phyloP scores from a whole-genome alignment of 2,797 vertebrate genomes.

The Manis pentadactyla region DNA sequence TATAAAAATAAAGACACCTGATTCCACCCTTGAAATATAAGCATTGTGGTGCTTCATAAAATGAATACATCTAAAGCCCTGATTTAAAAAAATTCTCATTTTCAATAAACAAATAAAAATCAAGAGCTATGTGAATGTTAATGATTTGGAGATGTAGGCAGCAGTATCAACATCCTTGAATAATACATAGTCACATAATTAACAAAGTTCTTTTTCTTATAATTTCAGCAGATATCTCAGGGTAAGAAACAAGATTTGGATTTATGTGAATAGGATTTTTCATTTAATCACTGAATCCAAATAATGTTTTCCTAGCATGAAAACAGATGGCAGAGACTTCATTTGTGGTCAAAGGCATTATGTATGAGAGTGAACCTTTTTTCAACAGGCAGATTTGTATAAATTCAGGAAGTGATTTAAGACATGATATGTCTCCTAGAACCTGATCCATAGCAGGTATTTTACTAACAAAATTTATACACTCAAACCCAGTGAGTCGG shows the following conservation, averaged over 20 bases:
- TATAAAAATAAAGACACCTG: background rate
- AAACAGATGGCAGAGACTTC: constrained; percentile 74
- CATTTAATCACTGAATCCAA: constrained; percentile 70
- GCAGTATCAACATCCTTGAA: constrained; percentile 33
- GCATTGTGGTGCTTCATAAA: background rate
- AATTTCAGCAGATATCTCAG: constrained; percentile 55
- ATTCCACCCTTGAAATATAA: background rate
- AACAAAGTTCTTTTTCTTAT: constrained; percentile 58
- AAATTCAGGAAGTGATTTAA: constrained; percentile 68
- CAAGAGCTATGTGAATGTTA: constrained; percentile 9
- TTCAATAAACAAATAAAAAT: constrained; percentile 45
- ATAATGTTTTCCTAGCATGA: constrained; percentile 63
- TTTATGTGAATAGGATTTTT: constrained; percentile 63
- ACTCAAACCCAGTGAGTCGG: constrained; percentile 39
- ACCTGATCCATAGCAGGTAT: constrained; percentile 42
- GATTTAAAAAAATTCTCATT: background rate
- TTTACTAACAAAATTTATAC: constrained; percentile 72
- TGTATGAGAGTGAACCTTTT: constrained; percentile 53
- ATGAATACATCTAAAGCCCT: background rate
- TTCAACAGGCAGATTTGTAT: constrained; percentile 55
- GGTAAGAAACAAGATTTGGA: constrained; percentile 63
- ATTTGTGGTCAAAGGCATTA: constrained; percentile 69
- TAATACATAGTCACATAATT: constrained; percentile 55
- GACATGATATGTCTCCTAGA: constrained; percentile 30
- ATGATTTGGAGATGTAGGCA: background rate